These are phyloP conservation scores for Marcusenius ussheri DNA, from an alignment of 2,113 vertebrate genomes.

Conservation along the genomic window DNA sequence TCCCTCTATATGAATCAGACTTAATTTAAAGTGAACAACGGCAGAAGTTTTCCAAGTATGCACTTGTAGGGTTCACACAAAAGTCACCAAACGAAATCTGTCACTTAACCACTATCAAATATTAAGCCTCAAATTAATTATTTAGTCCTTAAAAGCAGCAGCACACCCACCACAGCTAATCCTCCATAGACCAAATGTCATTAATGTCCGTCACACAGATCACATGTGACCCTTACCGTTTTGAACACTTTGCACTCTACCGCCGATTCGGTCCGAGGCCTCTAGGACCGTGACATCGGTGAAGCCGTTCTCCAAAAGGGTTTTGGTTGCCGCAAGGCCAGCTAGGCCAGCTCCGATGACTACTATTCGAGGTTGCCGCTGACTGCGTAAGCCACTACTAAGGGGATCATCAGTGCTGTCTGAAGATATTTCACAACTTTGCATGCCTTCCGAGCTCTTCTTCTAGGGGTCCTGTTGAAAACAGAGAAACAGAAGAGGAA, in stretches of 20 bases:
- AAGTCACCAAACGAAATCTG: neutral
- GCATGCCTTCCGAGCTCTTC: constrained; percentile 97
- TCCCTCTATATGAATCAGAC: neutral
- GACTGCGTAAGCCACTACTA: constrained; percentile 82
- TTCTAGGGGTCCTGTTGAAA: constrained; percentile 70
- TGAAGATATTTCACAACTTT: constrained; percentile 99
- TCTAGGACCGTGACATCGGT: constrained; percentile 93
- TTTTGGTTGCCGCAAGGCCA: constrained; percentile 83
- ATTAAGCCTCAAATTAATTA: neutral
- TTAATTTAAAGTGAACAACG: neutral
- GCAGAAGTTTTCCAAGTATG: neutral
- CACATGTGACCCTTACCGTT: constrained; percentile 66
- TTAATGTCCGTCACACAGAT: neutral
- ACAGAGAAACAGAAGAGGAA: neutral
- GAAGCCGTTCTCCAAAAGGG: constrained; percentile 86
- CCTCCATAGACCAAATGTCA: neutral
- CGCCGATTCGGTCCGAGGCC: constrained; percentile 85
- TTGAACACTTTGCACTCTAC: constrained; percentile 86
- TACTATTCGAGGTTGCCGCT: constrained; percentile 94
- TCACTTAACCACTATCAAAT: neutral
- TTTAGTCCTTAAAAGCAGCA: neutral
- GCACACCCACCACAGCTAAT: neutral
- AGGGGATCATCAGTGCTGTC: constrained; percentile 99
- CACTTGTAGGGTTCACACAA: neutral
- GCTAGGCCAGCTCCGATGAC: constrained; percentile 92